phyloP scores from a whole-genome alignment of 1,140 invertebrate genomes.

The Zaprionus tsacasi region DNA sequence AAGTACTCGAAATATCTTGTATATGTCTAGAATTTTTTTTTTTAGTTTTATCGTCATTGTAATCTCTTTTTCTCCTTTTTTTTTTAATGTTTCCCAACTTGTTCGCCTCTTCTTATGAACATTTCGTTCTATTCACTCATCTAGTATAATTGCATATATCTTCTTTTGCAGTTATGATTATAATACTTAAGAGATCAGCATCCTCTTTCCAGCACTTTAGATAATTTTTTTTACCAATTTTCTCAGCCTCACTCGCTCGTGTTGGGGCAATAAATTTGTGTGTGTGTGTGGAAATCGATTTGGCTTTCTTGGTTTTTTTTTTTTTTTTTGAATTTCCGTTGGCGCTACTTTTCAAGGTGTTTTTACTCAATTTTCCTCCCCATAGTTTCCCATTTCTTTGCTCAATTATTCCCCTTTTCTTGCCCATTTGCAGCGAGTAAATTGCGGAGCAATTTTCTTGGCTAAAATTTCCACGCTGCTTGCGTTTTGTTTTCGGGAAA shows the following conservation, averaged over 20 bases:
- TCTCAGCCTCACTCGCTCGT: background rate
- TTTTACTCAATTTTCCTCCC: background rate
- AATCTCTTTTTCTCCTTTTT: background rate
- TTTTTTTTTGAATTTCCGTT: slow-evolving; percentile 13
- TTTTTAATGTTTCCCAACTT: background rate
- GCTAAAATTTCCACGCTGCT: background rate
- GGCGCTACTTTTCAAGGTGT: slow-evolving; percentile 34
- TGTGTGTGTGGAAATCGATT: background rate
- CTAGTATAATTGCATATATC: background rate
- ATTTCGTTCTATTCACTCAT: background rate
- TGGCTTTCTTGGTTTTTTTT: background rate
- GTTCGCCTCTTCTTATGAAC: background rate
- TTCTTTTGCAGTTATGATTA: background rate
- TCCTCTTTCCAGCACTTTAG: background rate
- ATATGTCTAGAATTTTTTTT: no score
- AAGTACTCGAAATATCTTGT: no score
- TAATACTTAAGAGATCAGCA: background rate
- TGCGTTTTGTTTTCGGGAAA: slow-evolving; percentile 21
- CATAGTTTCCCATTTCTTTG: no score
- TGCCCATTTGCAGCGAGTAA: background rate
- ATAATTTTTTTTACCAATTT: background rate
- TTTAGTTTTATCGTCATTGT: no score
- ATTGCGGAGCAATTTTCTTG: slow-evolving; percentile 42
- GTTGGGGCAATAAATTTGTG: slow-evolving; percentile 15
- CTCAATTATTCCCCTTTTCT: background rate